Evolutionary conservation across 2,888 invertebrate species (phyloP).

Genomic region (Nudaria mundana): DNA sequence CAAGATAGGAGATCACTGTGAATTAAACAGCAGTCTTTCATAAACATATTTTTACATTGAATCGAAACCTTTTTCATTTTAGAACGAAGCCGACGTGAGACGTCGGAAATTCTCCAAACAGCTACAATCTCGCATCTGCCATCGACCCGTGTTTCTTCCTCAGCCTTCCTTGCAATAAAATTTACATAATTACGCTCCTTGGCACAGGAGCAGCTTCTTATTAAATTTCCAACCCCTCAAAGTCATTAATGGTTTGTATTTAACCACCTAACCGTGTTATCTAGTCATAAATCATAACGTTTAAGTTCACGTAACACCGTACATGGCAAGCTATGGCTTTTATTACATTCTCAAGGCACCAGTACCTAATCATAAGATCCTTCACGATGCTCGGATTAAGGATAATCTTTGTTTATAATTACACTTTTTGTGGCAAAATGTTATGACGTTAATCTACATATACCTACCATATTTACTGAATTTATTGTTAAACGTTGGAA

Average conservation of each 20-base stretch:
- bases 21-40: too few relatives aligned
- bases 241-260: constrained; percentile 79
- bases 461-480: too few relatives aligned
- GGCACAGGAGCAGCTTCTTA: constrained; percentile 71
- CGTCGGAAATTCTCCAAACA: too few relatives aligned
- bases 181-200: constrained; percentile 79
- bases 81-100: too few relatives aligned
- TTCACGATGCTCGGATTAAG: constrained; percentile 46
- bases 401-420: constrained; percentile 65
- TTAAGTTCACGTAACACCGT: constrained; percentile 39
- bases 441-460: constrained; percentile 34
- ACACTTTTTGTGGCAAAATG: constrained; percentile 40
- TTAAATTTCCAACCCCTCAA: constrained; percentile 78
- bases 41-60: too few relatives aligned
- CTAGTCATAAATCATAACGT: constrained; percentile 74
- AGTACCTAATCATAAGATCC: constrained; percentile 45
- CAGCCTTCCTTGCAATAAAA: constrained; percentile 76
- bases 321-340: constrained; percentile 53
- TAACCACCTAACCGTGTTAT: constrained; percentile 73
- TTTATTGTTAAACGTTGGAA: too few relatives aligned
- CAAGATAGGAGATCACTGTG: too few relatives aligned
- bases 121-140: constrained; percentile 6
- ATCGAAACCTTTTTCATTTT: too few relatives aligned
- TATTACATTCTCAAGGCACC: constrained; percentile 65
- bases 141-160: constrained; percentile 43